These are phyloP conservation scores for Callaeas wilsoni DNA, from an alignment of 2,113 vertebrate genomes.

Conservation along the genomic window DNA sequence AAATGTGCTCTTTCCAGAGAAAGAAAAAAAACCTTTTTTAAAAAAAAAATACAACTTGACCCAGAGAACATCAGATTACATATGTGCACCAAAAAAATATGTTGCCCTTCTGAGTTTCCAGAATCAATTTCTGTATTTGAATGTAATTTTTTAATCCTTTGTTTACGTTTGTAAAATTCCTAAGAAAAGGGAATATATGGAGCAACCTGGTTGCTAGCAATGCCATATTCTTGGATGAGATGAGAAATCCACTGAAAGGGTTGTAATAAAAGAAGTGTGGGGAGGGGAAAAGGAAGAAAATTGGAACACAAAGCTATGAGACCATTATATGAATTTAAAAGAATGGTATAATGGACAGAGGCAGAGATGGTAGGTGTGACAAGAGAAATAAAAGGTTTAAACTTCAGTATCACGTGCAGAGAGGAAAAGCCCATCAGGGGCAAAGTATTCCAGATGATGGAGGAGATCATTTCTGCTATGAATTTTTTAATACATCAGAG, in stretches of 20 bases:
- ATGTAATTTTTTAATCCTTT: neutral
- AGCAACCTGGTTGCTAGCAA: neutral
- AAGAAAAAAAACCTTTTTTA: neutral
- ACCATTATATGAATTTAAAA: neutral
- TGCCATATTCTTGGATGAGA: neutral
- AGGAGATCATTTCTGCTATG: neutral
- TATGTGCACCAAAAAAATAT: neutral
- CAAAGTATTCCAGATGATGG: neutral
- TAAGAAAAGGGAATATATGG: neutral
- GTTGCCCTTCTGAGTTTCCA: neutral
- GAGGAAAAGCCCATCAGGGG: neutral
- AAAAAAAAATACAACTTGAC: neutral
- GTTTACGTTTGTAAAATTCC: neutral
- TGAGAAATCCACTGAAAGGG: neutral
- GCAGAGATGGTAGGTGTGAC: neutral
- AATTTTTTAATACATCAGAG: neutral
- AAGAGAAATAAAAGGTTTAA: neutral
- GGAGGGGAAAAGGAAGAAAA: neutral
- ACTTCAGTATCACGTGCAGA: neutral
- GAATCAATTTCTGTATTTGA: neutral
- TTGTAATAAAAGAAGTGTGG: neutral
- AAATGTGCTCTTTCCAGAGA: neutral
- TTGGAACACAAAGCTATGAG: neutral
- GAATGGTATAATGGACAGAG: neutral
- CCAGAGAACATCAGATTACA: neutral